A percentile compares a stretch with the other conserved stretches of the same genome.
Evolutionary conservation across 2,797 vertebrate species (phyloP).

Genomic region (Megaceryle alcyon): DNA sequence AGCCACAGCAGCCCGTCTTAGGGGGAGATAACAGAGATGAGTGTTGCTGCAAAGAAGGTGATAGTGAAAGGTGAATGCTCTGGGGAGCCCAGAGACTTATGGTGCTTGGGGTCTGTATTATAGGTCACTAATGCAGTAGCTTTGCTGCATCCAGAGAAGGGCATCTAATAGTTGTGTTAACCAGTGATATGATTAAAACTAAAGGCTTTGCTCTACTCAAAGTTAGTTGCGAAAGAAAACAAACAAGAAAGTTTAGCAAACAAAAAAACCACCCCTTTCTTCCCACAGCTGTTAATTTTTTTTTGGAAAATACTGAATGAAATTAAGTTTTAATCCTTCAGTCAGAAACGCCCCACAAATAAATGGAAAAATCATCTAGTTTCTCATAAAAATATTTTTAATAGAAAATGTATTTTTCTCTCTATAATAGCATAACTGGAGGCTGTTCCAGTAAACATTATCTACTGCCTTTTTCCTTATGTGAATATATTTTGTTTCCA

Average conservation of each 20-base stretch:
- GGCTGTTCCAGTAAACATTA: not conserved
- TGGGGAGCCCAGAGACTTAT: not conserved
- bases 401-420: not conserved
- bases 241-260: not conserved
- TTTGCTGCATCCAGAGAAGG: not conserved
- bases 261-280: not conserved
- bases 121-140: not conserved
- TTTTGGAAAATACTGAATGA: not conserved
- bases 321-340: not conserved
- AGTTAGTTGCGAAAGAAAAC: not conserved
- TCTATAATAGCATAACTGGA: not conserved
- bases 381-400: not conserved
- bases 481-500: constrained; percentile 25
- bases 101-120: not conserved
- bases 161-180: not conserved
- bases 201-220: not conserved
- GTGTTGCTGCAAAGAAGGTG: not conserved
- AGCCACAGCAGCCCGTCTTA: rapidly evolving
- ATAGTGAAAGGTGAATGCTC: not conserved
- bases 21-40: not conserved
- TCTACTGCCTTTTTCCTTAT: not conserved
- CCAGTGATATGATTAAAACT: not conserved
- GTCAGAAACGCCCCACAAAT: not conserved
- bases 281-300: not conserved
- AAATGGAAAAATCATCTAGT: not conserved